These are phyloP conservation scores for zebrafish (Danio rerio) DNA, from an alignment of 2,113 vertebrate species.

Conservation along the genomic window GRCz12tu NC_133185.1:34839501-34840000, in stretches of 20 bases:
- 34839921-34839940: slow-evolving; percentile 97
- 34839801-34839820: slow-evolving; percentile 71
- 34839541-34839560: slow-evolving; percentile 35
- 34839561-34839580: slow-evolving; percentile 1
- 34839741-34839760: slow-evolving; percentile 81
- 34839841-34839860: slow-evolving; percentile 78
- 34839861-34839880: slow-evolving; percentile 79
- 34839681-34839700: slow-evolving; percentile 57
- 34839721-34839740: slow-evolving; percentile 81
- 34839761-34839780: slow-evolving; percentile 95
- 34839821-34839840: slow-evolving; percentile 67
- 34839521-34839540: slow-evolving; percentile 51
- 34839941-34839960: slow-evolving; percentile 93
- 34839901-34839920: slow-evolving; percentile 92
- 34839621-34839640: slow-evolving; percentile 40
- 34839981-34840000: background rate
- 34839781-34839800: slow-evolving; percentile 86
- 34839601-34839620: background rate
- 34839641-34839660: slow-evolving; percentile 25
- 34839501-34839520: slow-evolving; percentile 6
- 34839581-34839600: slow-evolving; percentile 39
- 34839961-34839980: slow-evolving; percentile 84
- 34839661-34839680: slow-evolving; percentile 53
- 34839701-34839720: slow-evolving; percentile 42
- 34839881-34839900: slow-evolving; percentile 77